Base-by-base conservation (phyloP, 2,888 invertebrate genomes). In the Plagiodera versicolora region DNA sequence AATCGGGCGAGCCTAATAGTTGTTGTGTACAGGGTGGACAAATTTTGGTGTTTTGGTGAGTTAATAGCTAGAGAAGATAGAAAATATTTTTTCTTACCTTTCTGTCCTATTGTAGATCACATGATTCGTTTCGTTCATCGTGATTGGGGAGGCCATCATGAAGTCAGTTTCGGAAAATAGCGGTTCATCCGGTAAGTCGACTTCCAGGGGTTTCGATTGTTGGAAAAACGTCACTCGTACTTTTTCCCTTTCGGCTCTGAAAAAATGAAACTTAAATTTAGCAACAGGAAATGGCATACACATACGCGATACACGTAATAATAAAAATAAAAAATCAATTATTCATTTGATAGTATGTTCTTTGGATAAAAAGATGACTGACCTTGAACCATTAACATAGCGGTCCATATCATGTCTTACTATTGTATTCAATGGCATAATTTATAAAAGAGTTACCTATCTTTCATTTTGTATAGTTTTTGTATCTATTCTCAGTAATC, bases 151-250 rank as follows among this genome's bases (percentile, higher is more conserved):
- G 72, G 78, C 77, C 75, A 80, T 77, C 54, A 73, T 69, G 72
- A 81, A 78, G 66, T 80, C 80, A 59, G 71, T 67, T 75, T 85
- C 83, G 53, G 83, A 79, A 64, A 81, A 79, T 70, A 84, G 80
- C 60, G 81, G 81, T 69, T 83, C 83, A 77, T 86, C 84, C 73
- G 87, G 80, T 83, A 88, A 77, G 76, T 82, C 83, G 74, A 87
- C 83, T 70, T 82, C 82, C 83, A 90, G 88, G 67, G 91, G 91
- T 81, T 89, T 86, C 79, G 86, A 89, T 79, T 90, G 90, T 83
- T 91, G 91, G 83, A 89, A 92, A 83, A 92, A 91, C 71, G 90
- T 89, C 76, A 92, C 92, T 72, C 91, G 88, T 65, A 92, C 91
- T 81, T 89, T 90, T 72, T 89, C 88, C 76, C 89, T 86, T 82